Base-by-base conservation (phyloP, 2,888 invertebrate genomes). In the Zaprionus bogoriensis region DNA sequence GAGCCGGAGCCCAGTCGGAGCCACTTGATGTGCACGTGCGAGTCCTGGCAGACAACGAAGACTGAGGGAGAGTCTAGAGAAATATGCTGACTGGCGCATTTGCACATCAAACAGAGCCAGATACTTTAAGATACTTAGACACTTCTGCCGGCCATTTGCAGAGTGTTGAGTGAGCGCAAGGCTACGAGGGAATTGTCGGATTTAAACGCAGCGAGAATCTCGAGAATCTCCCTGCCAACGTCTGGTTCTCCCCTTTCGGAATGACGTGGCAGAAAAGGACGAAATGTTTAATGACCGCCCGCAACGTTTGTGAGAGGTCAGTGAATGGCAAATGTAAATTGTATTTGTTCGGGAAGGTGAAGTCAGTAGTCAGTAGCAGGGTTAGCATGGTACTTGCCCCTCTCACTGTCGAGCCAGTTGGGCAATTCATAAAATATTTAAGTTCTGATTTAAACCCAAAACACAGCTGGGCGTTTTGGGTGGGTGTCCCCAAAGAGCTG, bases 1-100 rank as follows among this genome's bases (percentile, higher is more conserved):
- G 27, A 27, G 9, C 27, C 10, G 3, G 32, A 32, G 32, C 7
- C 32, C 7, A n/a, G n/a, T n/a, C n/a, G n/a, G n/a, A n/a, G n/a
- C n/a, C n/a, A n/a, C n/a, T 50, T 63, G 74, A 60, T 54, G 64
- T 74, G 66, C 63, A 83, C 84, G 87, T 86, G 65, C 74, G 17
- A 22, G 28, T 50, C 47, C 51, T 28, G 48, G 19, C 30, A 41
- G 39, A 25, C 19, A 53, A 32, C 10, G 7, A 12, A n/a, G 23
- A n/a, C n/a, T n/a, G 55, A 36, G 45, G 42, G 42, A 36, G 44
- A 48, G 48, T 64, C 55, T 42, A 17, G 44, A 67, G 61, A 77
- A 82, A 85, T 75, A 77, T 85, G 78, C 85, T 87, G 82, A 82
- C 69, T 79, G 50, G 63, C n/a, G 67, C 74, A 84, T 84, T 80